Evolutionary conservation across 2,113 vertebrate genomes (phyloP).

Genomic region (Nestor notabilis): DNA sequence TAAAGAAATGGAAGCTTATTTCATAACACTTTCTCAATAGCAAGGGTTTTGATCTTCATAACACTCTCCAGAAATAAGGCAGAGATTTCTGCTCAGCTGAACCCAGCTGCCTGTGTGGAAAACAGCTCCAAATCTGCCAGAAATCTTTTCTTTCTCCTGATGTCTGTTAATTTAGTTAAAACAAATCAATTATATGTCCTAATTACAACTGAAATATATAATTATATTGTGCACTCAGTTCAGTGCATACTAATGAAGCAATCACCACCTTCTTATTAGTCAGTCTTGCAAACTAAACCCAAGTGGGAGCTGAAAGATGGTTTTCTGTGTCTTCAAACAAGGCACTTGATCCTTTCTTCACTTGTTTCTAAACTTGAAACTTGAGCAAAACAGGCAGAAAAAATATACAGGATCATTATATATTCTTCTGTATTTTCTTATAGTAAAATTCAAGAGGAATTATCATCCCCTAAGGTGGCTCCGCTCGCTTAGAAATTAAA

Average conservation of each 20-base stretch:
- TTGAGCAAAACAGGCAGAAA: not conserved
- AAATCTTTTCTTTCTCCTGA: not conserved
- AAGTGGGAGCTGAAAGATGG: constrained; percentile 9
- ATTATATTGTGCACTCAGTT: constrained; percentile 40
- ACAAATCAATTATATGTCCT: constrained; percentile 64
- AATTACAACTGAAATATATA: constrained; percentile 53
- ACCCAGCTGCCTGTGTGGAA: constrained; percentile 47
- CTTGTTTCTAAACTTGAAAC: not conserved
- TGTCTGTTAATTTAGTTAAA: constrained; percentile 59
- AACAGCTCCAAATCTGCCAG: constrained; percentile 50
- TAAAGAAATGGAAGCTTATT: constrained; percentile 1
- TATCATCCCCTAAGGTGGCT: not conserved
- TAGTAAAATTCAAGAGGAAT: not conserved
- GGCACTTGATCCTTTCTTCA: not conserved
- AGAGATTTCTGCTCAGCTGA: constrained; percentile 47
- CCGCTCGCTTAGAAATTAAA: not conserved
- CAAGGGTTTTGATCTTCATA: constrained; percentile 17
- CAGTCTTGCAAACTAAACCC: constrained; percentile 34
- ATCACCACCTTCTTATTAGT: constrained; percentile 56
- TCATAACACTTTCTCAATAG: constrained; percentile 20
- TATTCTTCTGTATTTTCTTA: not conserved
- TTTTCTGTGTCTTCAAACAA: constrained; percentile 7
- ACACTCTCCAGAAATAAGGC: constrained; percentile 29
- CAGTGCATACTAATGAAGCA: constrained; percentile 54
- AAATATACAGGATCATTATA: not conserved